Evolutionary conservation across 2,888 invertebrate species (phyloP).

Genomic region (Hyppa rectilinea): DNA sequence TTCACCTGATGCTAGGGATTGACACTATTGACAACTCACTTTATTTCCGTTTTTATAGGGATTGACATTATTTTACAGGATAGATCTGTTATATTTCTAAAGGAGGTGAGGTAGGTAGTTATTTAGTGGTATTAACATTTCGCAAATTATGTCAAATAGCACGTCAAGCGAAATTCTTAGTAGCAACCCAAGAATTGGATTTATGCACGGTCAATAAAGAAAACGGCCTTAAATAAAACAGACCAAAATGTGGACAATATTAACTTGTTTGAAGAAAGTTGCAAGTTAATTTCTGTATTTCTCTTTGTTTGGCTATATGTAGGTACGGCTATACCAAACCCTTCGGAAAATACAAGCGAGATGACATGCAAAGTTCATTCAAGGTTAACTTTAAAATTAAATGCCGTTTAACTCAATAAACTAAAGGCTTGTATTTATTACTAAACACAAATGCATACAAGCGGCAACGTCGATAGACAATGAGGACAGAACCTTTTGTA

Average conservation of each 20-base stretch:
- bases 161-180: no score
- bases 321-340: background rate
- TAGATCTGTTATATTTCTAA: no score
- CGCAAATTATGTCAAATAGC: background rate
- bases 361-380: background rate
- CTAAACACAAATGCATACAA: constrained; percentile 3
- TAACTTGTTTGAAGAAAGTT: background rate
- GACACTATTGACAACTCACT: no score
- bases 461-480: constrained; percentile 20
- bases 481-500: constrained; percentile 40
- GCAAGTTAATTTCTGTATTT: background rate
- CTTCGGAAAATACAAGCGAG: background rate
- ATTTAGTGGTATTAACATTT: no score
- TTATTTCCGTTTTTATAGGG: no score
- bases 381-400: constrained; percentile 5
- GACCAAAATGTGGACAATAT: background rate
- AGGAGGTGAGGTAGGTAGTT: background rate
- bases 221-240: background rate
- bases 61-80: no score
- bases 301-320: background rate
- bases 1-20: no score
- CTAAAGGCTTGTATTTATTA: constrained; percentile 1
- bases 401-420: constrained; percentile 1
- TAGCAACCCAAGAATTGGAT: background rate
- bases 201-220: background rate